Base-by-base conservation (phyloP, 1,140 invertebrate genomes). In the Pseudomyrmex sp. region DNA sequence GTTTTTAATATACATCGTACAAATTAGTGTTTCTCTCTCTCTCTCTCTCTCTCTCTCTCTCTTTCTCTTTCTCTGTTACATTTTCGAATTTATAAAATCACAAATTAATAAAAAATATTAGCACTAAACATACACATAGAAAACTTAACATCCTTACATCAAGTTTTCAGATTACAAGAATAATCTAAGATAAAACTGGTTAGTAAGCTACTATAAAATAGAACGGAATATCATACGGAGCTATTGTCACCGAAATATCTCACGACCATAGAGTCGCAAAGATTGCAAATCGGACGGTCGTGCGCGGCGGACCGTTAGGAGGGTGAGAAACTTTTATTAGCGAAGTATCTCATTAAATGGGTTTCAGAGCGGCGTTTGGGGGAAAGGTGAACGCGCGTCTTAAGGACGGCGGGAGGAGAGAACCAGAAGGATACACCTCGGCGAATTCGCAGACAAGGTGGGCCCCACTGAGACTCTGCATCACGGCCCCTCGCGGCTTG, bases 371-470 rank as follows among this genome's bases (percentile, higher is more conserved):
- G 88, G 84, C 75, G 62, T 82, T 84, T 88, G 85, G 80, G 79
- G 80, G 77, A 82, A 63, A 77, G 68, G 66, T 68, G 54, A 61
- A 50, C 26, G 20, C n/a, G 74, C 63, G 56, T 65, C 70, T 74
- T 65, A 52, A 75, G 62, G 48, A 50, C 20, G 76, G 50, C 44
- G 63, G 59, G 63, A 20, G 13, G n/a, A 48, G 52, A 61, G 35
- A 23, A 35, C n/a, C 2, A 50, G 56, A 68, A 88, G 86, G 92
- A 93, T 87, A 93, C 89, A 92, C 89, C 88, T 92, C 84, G 91
- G 88, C 90, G 90, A 91, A 92, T 93, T 92, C 88, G 90, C 89
- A 91, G 92, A 94, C 92, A 92, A 90, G 91, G 88, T 92, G 91
- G 91, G 92, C 91, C 93, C 35, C 92, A 91, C 85, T 82, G 93